Percentiles rank a stretch among this genome's conserved stretches.
phyloP scores from a whole-genome alignment of 2,113 vertebrate species.

The Machaerirhynchus nigripectus region DNA sequence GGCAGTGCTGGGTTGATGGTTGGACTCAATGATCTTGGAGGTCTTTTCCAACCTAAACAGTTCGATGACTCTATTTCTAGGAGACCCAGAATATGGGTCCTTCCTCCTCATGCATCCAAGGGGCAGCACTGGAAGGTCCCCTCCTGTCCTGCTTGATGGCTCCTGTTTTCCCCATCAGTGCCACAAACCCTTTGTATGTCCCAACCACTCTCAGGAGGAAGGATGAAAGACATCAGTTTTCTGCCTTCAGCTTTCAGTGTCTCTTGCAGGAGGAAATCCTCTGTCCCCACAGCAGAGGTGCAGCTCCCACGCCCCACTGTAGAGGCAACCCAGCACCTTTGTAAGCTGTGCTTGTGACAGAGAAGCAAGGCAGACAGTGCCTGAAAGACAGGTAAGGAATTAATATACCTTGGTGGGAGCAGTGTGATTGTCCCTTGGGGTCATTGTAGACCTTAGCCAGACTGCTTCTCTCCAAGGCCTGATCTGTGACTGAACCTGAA shows the following conservation, averaged over 20 bases:
- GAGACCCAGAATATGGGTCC: neutral
- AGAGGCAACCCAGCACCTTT: neutral
- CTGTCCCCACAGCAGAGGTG: neutral
- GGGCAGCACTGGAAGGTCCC: neutral
- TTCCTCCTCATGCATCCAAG: neutral
- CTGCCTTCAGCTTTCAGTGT: neutral
- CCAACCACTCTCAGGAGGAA: neutral
- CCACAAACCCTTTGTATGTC: neutral
- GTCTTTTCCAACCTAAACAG: neutral
- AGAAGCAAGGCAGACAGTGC: neutral
- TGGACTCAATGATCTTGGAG: neutral
- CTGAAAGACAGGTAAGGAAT: neutral
- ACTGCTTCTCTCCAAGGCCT: neutral
- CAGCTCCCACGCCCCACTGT: accelerated
- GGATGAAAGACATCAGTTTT: neutral
- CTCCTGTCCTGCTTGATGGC: neutral
- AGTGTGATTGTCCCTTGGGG: accelerated
- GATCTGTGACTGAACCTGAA: neutral
- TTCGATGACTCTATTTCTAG: neutral
- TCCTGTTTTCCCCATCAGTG: neutral
- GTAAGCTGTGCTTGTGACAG: neutral
- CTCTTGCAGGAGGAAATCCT: neutral
- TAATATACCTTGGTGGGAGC: accelerated
- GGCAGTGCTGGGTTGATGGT: too few species aligned
- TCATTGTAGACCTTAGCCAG: accelerated